Evolutionary conservation across 1,140 invertebrate species (phyloP).

Genomic region (Drosophila lini): DNA sequence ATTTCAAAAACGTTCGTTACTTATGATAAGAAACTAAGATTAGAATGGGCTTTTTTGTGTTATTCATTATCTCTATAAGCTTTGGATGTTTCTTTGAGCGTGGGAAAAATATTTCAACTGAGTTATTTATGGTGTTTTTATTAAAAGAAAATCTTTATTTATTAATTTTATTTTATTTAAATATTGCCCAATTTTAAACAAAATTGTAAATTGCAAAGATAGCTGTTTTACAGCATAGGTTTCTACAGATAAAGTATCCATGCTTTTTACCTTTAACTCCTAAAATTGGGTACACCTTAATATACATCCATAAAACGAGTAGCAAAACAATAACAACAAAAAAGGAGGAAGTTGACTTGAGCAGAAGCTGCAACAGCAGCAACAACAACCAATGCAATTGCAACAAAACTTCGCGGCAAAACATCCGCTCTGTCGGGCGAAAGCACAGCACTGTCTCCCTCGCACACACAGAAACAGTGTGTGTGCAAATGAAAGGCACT

Average conservation of each 20-base stretch:
- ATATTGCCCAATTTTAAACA: background rate
- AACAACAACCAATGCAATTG: conserved; percentile 36
- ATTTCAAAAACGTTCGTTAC: background rate
- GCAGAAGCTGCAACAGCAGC: conserved; percentile 30
- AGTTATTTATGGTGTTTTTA: no score
- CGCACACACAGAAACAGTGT: conserved; percentile 1
- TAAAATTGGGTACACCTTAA: conserved; percentile 33
- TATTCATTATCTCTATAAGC: background rate
- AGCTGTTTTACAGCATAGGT: no score
- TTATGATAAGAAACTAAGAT: conserved; percentile 1
- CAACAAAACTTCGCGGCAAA: conserved; percentile 43
- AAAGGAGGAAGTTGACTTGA: conserved; percentile 31
- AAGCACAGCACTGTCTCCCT: conserved; percentile 14
- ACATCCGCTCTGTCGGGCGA: conserved; percentile 54
- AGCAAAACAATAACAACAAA: conserved; percentile 16
- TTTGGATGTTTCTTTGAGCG: background rate
- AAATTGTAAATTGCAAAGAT: no score
- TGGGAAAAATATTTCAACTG: conserved; percentile 1
- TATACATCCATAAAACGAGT: conserved; percentile 6
- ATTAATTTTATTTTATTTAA: background rate
- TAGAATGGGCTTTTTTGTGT: background rate
- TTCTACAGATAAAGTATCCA: background rate
- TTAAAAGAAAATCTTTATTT: background rate
- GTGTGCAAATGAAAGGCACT: conserved; percentile 7
- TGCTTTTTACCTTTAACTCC: background rate